These are phyloP conservation scores for Nemoura dubitans DNA, from an alignment of 2,888 invertebrate genomes.

Conservation along the genomic window DNA sequence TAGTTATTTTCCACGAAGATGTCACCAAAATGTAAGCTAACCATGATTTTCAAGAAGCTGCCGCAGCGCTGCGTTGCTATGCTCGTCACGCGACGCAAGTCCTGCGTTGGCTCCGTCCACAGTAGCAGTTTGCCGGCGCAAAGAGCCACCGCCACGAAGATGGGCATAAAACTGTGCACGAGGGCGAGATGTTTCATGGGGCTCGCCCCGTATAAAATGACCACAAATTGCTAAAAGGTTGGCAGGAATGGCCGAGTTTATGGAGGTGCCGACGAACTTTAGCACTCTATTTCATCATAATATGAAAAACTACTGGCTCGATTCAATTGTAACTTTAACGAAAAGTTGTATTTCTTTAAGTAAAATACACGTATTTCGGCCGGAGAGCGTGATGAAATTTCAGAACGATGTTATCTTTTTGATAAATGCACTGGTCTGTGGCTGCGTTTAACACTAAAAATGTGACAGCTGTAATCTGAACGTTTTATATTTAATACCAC, in stretches of 20 bases:
- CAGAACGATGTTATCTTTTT: not conserved
- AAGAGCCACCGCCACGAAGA: not conserved
- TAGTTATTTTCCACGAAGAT: not conserved
- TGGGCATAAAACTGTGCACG: not conserved
- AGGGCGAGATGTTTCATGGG: not conserved
- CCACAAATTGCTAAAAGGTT: conserved; percentile 25
- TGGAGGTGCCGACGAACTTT: conserved; percentile 17
- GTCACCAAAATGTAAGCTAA: not conserved
- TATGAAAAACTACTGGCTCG: conserved; percentile 12
- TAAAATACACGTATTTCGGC: not conserved
- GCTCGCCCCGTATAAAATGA: not conserved
- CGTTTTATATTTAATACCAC: not conserved
- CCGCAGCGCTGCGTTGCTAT: not conserved
- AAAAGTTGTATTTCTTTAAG: conserved; percentile 9
- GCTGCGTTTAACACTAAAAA: not conserved
- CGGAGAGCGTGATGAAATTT: not conserved
- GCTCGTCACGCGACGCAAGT: not conserved
- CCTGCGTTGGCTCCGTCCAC: not conserved
- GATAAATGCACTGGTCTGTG: not conserved
- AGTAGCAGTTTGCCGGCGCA: not conserved
- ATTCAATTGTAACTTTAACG: not conserved
- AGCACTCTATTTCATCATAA: conserved; percentile 14
- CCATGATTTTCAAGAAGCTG: not conserved
- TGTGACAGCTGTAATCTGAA: not conserved
- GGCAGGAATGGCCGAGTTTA: conserved; percentile 7